phyloP scores from a whole-genome alignment of 92 coral and sea anemone species.

The Palythoa grandis region DNA sequence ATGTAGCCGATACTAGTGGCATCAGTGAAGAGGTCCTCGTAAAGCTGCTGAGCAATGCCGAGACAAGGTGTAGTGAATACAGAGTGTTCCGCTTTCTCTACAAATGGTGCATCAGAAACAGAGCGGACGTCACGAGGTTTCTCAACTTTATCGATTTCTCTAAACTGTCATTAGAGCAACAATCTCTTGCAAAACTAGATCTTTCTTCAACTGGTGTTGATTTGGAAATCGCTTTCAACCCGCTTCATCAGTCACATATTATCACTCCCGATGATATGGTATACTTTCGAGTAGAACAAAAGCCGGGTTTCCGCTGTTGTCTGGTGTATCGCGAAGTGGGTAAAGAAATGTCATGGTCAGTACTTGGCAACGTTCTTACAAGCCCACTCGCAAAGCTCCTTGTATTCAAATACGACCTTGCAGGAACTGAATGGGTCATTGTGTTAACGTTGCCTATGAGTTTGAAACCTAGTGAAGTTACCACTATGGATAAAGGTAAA shows the following conservation, averaged over 20 bases:
- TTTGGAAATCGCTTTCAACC: slow-evolving; percentile 51
- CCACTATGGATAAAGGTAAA: slow-evolving; percentile 52
- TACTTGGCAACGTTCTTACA: slow-evolving; percentile 66
- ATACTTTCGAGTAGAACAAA: slow-evolving; percentile 35
- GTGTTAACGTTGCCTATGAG: slow-evolving; percentile 53
- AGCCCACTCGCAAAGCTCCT: slow-evolving; percentile 68
- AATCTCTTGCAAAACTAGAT: slow-evolving; percentile 52
- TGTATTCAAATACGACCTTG: slow-evolving; percentile 68
- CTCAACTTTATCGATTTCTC: slow-evolving; percentile 69
- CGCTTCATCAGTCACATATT: slow-evolving; percentile 72
- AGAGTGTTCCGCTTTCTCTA: slow-evolving; percentile 73
- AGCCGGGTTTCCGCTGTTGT: slow-evolving; percentile 52
- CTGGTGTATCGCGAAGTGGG: slow-evolving; percentile 65
- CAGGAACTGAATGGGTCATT: slow-evolving; percentile 73
- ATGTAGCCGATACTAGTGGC: slow-evolving; percentile 32
- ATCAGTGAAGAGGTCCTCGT: slow-evolving; percentile 63
- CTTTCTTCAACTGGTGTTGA: slow-evolving; percentile 38
- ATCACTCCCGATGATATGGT: slow-evolving; percentile 61
- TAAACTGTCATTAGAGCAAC: slow-evolving; percentile 62
- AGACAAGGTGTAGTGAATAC: slow-evolving; percentile 69
- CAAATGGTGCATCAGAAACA: slow-evolving; percentile 68
- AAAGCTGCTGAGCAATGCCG: slow-evolving; percentile 53
- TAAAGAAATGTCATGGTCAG: slow-evolving; percentile 67
- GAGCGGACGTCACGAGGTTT: slow-evolving; percentile 47
- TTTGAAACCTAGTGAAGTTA: slow-evolving; percentile 48